These are phyloP conservation scores for Drosophila willistoni DNA, from an alignment of 1,140 invertebrate genomes.

Conservation along the genomic window DNA sequence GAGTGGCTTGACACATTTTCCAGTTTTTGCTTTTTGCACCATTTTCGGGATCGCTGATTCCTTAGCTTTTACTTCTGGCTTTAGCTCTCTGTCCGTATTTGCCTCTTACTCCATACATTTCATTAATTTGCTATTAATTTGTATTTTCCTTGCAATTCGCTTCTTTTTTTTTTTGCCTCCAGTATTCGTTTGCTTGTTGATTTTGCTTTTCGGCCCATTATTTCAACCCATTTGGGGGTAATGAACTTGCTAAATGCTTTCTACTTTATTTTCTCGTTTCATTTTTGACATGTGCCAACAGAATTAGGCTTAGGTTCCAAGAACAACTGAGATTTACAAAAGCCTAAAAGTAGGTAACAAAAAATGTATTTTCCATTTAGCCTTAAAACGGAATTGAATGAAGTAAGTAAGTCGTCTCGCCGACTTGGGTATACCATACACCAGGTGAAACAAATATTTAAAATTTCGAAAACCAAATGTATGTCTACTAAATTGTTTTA, in stretches of 20 bases:
- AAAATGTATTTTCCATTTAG: conserved; percentile 52
- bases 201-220: conserved; percentile 66
- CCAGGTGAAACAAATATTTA: no score
- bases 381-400: background rate
- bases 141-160: conserved; percentile 74
- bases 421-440: no score
- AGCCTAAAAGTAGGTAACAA: conserved; percentile 59
- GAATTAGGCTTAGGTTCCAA: conserved; percentile 27
- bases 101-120: conserved; percentile 54
- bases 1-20: conserved; percentile 75
- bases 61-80: conserved; percentile 35
- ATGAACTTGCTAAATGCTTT: conserved; percentile 66
- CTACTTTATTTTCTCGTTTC: background rate
- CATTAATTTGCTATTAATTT: conserved; percentile 81
- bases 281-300: conserved; percentile 65
- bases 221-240: conserved; percentile 78
- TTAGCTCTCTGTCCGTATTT: background rate
- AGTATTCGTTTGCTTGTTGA: conserved; percentile 33
- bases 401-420: no score
- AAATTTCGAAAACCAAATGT: no score
- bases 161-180: conserved; percentile 18
- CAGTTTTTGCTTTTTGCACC: conserved; percentile 61
- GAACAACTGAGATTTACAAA: conserved; percentile 41
- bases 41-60: conserved; percentile 72
- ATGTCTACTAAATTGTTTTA: no score